Evolutionary conservation across 2,888 invertebrate genomes (phyloP), one percentile per base, ranked within the genome.

Genomic region (Ceramica pisi): DNA sequence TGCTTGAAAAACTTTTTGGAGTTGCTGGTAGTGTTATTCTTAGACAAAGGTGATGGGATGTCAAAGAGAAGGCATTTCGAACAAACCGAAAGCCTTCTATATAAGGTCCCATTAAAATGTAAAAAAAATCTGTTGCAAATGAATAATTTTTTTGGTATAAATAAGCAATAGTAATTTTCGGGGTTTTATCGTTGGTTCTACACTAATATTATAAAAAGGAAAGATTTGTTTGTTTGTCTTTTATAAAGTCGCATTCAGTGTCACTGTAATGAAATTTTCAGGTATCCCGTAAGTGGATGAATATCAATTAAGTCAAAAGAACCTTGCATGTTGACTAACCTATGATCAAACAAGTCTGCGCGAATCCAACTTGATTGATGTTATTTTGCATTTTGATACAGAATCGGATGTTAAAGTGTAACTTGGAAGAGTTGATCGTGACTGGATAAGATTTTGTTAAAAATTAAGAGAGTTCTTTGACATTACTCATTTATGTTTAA

Each of bases 1-100:
- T 76, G 38, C 64, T 81, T 65, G 67, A 70, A 60, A 64, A 69
- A 53, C 23, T 65, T 78, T 67, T 53, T 59, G 10, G 38, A 48
- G 26, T 51, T 48, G 23, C 44, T 31, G 19, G 44, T 44, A 12
- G 38, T 71, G 21, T 46, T 78, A 77, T 69, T 74, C 23, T 55
- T 26, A 74, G 77, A 46, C 14, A 21, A 10, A 46, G 2, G 1
- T 21, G 41, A 26, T 5, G 62, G 38, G 62, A 35, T 10, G 14
- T 2, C 26, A 2, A 3, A 10, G 41, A 7, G 14, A 41, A 56
- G 10, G 0, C 14, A 14, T 8, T 19, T 51, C 16, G 10, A 21
- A 6, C 4, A 48, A 9, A 12, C 12, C 41, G 12, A 0, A 9
- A 7, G 2, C 9, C 9, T 10, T 10, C 9, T 38, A 1, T 38